Conservation (phyloP, 2,797 vertebrate species). For the Epinephelus awoara region DNA sequence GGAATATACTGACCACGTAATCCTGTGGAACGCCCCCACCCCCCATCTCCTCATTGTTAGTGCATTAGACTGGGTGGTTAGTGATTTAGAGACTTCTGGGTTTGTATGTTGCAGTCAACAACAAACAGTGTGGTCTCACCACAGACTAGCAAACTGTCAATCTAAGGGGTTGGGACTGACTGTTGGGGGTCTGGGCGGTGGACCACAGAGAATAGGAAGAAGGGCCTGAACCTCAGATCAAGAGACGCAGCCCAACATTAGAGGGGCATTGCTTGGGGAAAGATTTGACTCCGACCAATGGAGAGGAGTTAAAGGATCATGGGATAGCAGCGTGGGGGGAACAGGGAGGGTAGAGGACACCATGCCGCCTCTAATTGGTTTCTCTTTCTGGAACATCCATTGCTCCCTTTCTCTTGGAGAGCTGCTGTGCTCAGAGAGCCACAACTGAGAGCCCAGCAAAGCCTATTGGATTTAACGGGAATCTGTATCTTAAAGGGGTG, state of each 20-base stretch:
- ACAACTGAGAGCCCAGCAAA: conserved; percentile 79
- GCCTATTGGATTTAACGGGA: conserved; percentile 84
- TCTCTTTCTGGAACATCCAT: conserved; percentile 79
- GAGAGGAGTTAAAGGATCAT: conserved; percentile 74
- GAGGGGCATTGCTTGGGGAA: conserved; percentile 60
- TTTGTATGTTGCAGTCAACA: conserved; percentile 57
- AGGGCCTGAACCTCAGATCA: conserved; percentile 47
- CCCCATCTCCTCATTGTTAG: conserved; percentile 30
- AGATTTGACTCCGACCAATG: conserved; percentile 71
- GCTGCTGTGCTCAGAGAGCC: conserved; percentile 79
- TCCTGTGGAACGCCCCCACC: conserved; percentile 19
- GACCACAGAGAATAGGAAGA: conserved; percentile 56
- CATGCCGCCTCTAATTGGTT: conserved; percentile 83
- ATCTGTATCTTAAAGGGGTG: conserved; percentile 83
- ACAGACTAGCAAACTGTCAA: conserved; percentile 48
- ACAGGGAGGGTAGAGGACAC: conserved; percentile 65
- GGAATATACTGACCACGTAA: conserved; percentile 53
- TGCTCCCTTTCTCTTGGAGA: conserved; percentile 73
- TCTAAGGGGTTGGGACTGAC: conserved; percentile 41
- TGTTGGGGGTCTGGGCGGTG: conserved; percentile 33
- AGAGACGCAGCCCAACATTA: conserved; percentile 57
- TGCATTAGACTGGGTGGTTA: conserved; percentile 52
- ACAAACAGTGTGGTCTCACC: conserved; percentile 48
- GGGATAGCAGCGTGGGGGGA: conserved; percentile 62
- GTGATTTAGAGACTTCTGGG: conserved; percentile 46